Evolutionary conservation across 2,797 vertebrate species (phyloP).

Genomic region (Delichon dasypus): DNA sequence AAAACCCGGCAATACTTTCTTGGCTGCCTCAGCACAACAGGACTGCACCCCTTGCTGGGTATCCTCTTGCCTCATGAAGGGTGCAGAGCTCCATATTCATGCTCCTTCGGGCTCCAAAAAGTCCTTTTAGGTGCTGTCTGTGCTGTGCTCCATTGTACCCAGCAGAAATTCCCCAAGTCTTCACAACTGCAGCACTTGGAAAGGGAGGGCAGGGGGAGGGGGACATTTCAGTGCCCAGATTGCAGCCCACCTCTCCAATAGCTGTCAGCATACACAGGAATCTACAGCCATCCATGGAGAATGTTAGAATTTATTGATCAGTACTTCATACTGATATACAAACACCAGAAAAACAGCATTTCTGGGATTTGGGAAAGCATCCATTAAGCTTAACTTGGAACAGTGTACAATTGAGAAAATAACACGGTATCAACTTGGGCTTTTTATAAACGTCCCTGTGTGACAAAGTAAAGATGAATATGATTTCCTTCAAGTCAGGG

Average conservation of each 20-base stretch:
- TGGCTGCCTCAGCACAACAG: neutral
- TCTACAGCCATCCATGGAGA: neutral
- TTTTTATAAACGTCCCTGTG: neutral
- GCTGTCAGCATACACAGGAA: neutral
- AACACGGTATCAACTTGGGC: neutral
- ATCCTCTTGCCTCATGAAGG: neutral
- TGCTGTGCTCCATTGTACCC: neutral
- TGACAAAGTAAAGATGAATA: neutral
- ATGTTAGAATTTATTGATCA: neutral
- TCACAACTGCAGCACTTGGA: neutral
- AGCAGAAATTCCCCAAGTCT: neutral
- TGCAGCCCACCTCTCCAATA: neutral
- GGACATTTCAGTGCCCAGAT: neutral
- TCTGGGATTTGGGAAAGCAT: neutral
- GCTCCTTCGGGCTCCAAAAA: neutral
- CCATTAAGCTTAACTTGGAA: neutral
- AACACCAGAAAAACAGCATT: neutral
- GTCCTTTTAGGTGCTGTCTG: neutral
- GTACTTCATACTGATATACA: neutral
- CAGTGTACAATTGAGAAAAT: neutral
- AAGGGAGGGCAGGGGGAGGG: neutral
- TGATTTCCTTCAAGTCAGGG: neutral
- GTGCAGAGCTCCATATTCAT: accelerated
- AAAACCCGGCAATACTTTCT: accelerated
- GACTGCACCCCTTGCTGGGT: neutral